A percentile compares a stretch with the other conserved stretches of the same genome.
These are phyloP conservation scores for Cistogaster globosa DNA, from an alignment of 2,888 invertebrate genomes.

Conservation along the genomic window DNA sequence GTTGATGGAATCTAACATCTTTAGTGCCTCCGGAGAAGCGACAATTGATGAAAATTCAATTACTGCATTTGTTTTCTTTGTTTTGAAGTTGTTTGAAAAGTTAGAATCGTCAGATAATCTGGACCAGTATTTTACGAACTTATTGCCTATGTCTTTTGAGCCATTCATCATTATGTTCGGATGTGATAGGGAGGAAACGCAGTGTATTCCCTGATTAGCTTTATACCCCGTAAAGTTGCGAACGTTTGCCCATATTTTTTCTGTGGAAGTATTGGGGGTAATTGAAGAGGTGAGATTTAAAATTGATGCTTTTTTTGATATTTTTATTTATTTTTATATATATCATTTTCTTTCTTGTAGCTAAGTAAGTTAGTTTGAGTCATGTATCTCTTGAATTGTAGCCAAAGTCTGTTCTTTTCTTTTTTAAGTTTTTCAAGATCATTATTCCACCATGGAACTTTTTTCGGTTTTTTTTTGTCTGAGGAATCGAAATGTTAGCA, in stretches of 20 bases:
- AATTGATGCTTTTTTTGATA: background rate
- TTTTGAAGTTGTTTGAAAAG: no score
- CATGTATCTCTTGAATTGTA: background rate
- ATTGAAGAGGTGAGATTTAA: background rate
- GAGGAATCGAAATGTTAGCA: conserved; percentile 48
- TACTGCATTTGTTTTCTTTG: no score
- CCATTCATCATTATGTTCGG: background rate
- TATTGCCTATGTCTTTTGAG: no score
- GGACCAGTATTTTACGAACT: no score
- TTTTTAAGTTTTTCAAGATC: conserved; percentile 1
- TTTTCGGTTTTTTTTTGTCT: background rate
- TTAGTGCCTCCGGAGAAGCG: background rate
- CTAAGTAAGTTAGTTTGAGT: no score
- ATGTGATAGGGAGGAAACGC: background rate
- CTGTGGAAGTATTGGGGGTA: background rate
- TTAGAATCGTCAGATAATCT: no score
- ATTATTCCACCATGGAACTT: conserved; percentile 54
- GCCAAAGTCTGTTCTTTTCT: conserved; percentile 8
- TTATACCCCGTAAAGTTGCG: background rate
- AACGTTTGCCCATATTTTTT: background rate
- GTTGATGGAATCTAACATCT: background rate
- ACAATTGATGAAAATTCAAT: background rate
- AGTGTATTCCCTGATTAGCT: background rate
- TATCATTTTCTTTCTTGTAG: background rate
- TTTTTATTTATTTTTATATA: background rate